Conservation (phyloP, 2,113 vertebrate genomes). For the pig (Sus scrofa) region DNA sequence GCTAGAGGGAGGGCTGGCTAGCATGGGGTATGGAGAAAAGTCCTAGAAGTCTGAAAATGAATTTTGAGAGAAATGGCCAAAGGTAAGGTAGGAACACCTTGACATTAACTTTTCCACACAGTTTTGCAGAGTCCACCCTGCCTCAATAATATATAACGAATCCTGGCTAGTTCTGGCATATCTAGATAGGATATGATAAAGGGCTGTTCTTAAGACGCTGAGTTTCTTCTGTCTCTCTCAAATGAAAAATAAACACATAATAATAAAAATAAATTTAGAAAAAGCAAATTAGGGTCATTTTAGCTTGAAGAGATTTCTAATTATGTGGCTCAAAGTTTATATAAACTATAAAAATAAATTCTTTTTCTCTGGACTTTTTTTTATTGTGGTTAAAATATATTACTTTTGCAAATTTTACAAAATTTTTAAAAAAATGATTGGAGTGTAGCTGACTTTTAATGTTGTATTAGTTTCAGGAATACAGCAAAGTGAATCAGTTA, state of each 20-base stretch:
- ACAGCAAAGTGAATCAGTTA: too few relatives aligned
- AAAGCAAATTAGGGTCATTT: slow-evolving; percentile 3
- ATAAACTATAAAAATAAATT: slow-evolving; percentile 1
- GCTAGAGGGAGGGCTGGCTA: background rate
- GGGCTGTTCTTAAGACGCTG: background rate
- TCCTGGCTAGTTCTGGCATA: background rate
- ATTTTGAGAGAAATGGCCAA: background rate
- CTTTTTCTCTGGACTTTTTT: background rate
- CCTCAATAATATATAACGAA: background rate
- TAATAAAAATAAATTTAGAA: background rate
- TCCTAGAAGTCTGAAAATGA: background rate
- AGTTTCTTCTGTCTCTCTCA: background rate
- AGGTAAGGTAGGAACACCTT: background rate
- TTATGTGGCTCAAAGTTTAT: background rate
- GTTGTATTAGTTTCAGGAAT: too few relatives aligned
- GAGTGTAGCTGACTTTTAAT: too few relatives aligned
- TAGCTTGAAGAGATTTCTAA: background rate
- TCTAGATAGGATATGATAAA: background rate
- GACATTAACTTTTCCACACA: slow-evolving; percentile 18
- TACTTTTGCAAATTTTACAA: too few relatives aligned
- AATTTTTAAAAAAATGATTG: too few relatives aligned
- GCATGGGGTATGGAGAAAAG: background rate
- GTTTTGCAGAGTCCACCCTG: background rate
- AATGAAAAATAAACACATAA: slow-evolving; percentile 38
- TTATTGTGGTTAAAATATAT: too few relatives aligned